A percentile compares a stretch with the other conserved stretches of the same genome.
Evolutionary conservation across 2,113 vertebrate species (phyloP).

Genomic region (Stegastes partitus): DNA sequence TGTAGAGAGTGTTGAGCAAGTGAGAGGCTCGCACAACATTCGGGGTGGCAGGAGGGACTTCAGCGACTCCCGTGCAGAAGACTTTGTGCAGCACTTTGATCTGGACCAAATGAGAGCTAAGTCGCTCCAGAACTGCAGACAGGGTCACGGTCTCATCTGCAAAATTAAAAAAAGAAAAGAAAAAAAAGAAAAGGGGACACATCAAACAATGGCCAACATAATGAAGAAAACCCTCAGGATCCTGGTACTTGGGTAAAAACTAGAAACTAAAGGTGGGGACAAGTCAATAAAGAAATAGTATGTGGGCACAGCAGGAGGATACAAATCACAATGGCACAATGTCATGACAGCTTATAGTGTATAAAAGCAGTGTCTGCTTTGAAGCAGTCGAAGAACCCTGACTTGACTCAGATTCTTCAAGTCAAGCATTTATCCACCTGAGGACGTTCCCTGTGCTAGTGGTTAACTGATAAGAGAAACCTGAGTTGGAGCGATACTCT

Average conservation of each 20-base stretch:
- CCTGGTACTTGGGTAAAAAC: neutral
- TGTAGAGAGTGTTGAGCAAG: constrained; percentile 97
- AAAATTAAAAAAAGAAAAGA: too few species aligned
- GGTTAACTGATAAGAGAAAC: too few species aligned
- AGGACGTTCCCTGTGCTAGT: too few species aligned
- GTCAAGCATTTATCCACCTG: too few species aligned
- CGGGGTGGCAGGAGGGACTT: constrained; percentile 93
- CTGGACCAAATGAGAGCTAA: constrained; percentile 91
- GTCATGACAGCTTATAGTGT: too few species aligned
- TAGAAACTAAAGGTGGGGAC: neutral
- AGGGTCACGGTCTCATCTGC: constrained; percentile 94
- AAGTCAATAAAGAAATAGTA: too few species aligned
- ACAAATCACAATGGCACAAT: too few species aligned
- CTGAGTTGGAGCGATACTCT: too few species aligned
- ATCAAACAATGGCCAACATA: constrained; percentile 34
- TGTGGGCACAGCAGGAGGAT: too few species aligned
- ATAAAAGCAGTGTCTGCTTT: too few species aligned
- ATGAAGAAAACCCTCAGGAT: neutral
- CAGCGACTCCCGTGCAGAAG: constrained; percentile 96
- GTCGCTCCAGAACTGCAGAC: constrained; percentile 90
- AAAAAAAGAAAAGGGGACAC: neutral
- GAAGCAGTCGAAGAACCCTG: too few species aligned
- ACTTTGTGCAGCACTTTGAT: constrained; percentile 95
- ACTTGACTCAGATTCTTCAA: too few species aligned
- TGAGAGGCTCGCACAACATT: constrained; percentile 97